Evolutionary conservation across 2,888 invertebrate species (phyloP), one percentile per base, ranked within the genome.

Genomic region (Morpho deidamia): DNA sequence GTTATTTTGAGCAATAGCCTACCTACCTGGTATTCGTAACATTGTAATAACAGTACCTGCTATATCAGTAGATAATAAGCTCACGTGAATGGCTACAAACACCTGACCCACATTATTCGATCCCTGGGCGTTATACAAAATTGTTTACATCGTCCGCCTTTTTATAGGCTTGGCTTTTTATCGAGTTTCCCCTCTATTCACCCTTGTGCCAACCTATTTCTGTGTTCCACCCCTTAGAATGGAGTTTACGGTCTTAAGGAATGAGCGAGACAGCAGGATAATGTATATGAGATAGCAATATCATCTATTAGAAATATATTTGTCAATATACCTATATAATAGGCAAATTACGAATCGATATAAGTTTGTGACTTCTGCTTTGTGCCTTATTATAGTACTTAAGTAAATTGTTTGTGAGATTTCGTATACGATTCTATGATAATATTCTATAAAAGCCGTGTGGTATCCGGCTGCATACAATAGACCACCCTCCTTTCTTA

Each of bases 121-220:
- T 55, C 61, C 59, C 54, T 12, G 40, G 53, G 44, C 40, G 42
- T 49, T 35, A 38, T 32, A 23, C 23, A 11, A 44, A 44, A 54
- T 40, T 48, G 51, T 60, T 59, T 56, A 58, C 54, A 46, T 45
- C 40, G 40, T 47, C 54, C 53, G 53, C 51, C 55, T 56, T 53
- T 71, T 66, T 69, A 74, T 84, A 86, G 85, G 85, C 84, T 72
- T 70, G 73, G 65, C 69, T 76, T 83, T 83, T 85, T 82, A 84
- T 78, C 59, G 68, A 73, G 68, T 72, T 74, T 75, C 72, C 70
- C 67, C 66, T 67, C 64, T 61, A 51, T 61, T 64, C 73, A 70
- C 70, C 76, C 74, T 68, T 64, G 66, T 68, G 62, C 61, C 58
- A 61, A 66, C 65, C 81, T 76, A 78, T 76, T 69, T 71, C 70